These are phyloP conservation scores for Crepidodera aurea DNA, from an alignment of 2,888 invertebrate species.

Conservation along the genomic window DNA sequence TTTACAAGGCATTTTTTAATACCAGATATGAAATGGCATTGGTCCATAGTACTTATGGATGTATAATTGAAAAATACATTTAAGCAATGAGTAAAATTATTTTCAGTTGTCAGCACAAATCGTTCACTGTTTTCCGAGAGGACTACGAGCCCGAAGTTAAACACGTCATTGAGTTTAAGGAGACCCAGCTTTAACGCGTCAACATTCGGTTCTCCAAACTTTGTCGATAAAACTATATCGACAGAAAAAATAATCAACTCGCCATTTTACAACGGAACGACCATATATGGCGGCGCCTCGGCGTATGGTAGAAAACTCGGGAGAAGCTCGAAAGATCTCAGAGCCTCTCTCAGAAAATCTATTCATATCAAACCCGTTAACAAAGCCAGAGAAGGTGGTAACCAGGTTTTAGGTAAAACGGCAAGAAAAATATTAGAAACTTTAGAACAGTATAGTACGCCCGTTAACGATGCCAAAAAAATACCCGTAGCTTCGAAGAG, in stretches of 20 bases:
- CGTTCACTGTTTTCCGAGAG: conserved; percentile 49
- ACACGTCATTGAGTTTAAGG: conserved; percentile 62
- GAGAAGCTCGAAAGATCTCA: conserved; percentile 41
- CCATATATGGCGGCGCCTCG: conserved; percentile 78
- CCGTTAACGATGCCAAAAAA: conserved; percentile 79
- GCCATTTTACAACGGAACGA: conserved; percentile 79
- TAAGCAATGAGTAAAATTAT: too few species aligned
- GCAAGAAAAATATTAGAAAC: conserved; percentile 81
- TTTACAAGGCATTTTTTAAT: too few species aligned
- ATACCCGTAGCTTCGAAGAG: conserved; percentile 68
- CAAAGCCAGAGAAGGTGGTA: conserved; percentile 49
- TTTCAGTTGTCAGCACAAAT: conserved; percentile 30
- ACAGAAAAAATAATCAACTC: conserved; percentile 65
- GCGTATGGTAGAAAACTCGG: conserved; percentile 61
- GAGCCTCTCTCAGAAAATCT: conserved; percentile 47
- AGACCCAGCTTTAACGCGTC: conserved; percentile 64
- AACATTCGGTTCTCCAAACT: conserved; percentile 57
- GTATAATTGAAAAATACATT: too few species aligned
- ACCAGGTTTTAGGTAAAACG: conserved; percentile 71
- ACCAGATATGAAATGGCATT: too few species aligned
- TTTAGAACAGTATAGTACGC: conserved; percentile 83
- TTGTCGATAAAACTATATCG: conserved; percentile 60
- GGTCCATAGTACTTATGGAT: too few species aligned
- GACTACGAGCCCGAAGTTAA: conserved; percentile 53
- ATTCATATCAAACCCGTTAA: conserved; percentile 64